Evolutionary conservation across 2,888 invertebrate species (phyloP), one percentile per base, ranked within the genome.

Genomic region (Aspidapion aeneum): DNA sequence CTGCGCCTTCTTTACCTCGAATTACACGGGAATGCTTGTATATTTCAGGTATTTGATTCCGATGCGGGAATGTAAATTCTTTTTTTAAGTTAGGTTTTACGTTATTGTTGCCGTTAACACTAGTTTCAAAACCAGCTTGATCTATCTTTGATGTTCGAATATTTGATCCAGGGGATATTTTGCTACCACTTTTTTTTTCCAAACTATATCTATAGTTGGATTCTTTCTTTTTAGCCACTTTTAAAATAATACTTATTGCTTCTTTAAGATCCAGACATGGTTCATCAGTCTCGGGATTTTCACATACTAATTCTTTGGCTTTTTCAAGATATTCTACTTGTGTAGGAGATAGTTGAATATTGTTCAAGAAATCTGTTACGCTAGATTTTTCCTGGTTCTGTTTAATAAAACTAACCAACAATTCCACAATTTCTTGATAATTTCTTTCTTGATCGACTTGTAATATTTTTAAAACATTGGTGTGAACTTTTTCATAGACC

Each of bases 1-100:
- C 72, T 0, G 85, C 83, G 0, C 89, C 88, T 3, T 82, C 81
- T 78, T 94, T 95, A 0, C 95, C 96, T 7, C 70, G 68, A 21
- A 77, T 73, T 68, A 73, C 58, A 16, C 69, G 52, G 17, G 60
- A 18, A 35, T 62, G 51, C 66, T 63, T 65, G 59, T 72, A 73
- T 19, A 64, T 70, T 5, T 57, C 48, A 0, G 71, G 72, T 18
- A 73, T 70, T 9, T 49, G 22, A 55, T 69, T 70, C 49, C 57
- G 52, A 48, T 59, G 3, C 16, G 35, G 52, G 16, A 16, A 2
- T 9, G 1, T 21, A 2, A 12, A 16, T 56, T 16, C 21, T 21
- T 18, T 21, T 21, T 56, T 56, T 21, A 21, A 1, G 21, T n/a
- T 56, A 1, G 17, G 3, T 21, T 19, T 21, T 9, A 16, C 1